Evolutionary conservation across 2,797 vertebrate genomes (phyloP).

Genomic region (Ciconia nigra): DNA sequence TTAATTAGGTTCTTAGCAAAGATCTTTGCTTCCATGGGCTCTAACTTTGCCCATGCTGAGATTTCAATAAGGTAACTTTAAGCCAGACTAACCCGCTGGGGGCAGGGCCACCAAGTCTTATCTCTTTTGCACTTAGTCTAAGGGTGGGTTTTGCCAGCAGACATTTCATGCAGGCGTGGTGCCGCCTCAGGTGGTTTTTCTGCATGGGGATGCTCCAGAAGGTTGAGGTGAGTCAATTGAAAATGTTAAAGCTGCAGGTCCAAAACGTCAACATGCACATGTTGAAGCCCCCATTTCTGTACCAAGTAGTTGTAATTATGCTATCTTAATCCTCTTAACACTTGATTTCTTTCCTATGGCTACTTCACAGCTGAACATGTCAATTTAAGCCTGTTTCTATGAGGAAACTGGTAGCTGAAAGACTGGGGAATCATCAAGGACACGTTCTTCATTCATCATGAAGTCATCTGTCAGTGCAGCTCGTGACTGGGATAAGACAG

Average conservation of each 20-base stretch:
- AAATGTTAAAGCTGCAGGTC: neutral
- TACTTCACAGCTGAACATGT: neutral
- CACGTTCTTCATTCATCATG: neutral
- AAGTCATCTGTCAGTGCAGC: neutral
- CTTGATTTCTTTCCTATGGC: neutral
- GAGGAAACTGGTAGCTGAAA: neutral
- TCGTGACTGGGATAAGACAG: neutral
- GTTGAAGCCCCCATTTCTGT: neutral
- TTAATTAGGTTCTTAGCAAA: neutral
- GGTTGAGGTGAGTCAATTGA: neutral
- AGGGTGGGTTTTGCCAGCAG: neutral
- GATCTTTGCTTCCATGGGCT: neutral
- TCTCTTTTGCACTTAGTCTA: neutral
- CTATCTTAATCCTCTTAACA: neutral
- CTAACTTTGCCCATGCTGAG: neutral
- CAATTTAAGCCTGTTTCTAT: neutral
- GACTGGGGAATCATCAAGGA: neutral
- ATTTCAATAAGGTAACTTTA: neutral
- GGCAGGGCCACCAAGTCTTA: accelerated
- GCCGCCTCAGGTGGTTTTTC: neutral
- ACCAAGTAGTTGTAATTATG: neutral
- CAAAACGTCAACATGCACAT: accelerated
- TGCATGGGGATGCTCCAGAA: neutral
- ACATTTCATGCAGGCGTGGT: neutral
- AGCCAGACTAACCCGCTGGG: neutral